Evolutionary conservation across 2,888 invertebrate species (phyloP), one percentile per base, ranked within the genome.

Genomic region (Gari tellinella): DNA sequence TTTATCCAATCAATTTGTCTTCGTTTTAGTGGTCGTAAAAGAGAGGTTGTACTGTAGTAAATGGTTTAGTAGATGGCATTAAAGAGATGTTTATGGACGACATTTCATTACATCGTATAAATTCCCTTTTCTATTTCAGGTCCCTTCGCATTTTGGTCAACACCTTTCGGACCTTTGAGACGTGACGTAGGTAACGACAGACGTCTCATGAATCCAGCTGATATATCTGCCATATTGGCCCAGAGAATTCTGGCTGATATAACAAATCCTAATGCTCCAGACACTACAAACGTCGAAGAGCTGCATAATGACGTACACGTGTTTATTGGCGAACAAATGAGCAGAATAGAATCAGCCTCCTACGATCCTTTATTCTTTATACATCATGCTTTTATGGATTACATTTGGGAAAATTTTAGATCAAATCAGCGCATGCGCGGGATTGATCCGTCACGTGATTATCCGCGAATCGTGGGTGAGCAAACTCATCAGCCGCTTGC

Each of bases 341-440:
- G 79, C 41, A 60, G 80, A 19, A 80, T 88, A 26, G 83, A 86
- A 58, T 85, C 86, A 0, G 84, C 88, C 0, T 81, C 88, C 1
- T 85, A 80, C 58, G 89, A 89, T 58, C 86, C 87, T 0, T 48
- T 85, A 21, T 89, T 88, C 65, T 89, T 81, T 72, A 41, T 84
- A 7, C 85, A 87, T 63, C 87, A 88, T 57, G 83, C 86, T 0
- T 88, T 82, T 57, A 81, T 87, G 7, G 89, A 89, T 65, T 86
- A 81, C 73, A 43, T 88, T n/a, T 87, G 87, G 87, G 85, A 86
- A 52, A 73, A 85, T 48, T 89, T 87, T 68, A 62, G 86, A 58
- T 65, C 79, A 10, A 83, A 79, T 23, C 84, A 85, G 56, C 72
- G 81, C 61, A 60, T 63, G 69, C 63, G 72, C 52, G 82, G 83